Base-by-base conservation (phyloP, 2,113 vertebrate species). In the Uria aalge region DNA sequence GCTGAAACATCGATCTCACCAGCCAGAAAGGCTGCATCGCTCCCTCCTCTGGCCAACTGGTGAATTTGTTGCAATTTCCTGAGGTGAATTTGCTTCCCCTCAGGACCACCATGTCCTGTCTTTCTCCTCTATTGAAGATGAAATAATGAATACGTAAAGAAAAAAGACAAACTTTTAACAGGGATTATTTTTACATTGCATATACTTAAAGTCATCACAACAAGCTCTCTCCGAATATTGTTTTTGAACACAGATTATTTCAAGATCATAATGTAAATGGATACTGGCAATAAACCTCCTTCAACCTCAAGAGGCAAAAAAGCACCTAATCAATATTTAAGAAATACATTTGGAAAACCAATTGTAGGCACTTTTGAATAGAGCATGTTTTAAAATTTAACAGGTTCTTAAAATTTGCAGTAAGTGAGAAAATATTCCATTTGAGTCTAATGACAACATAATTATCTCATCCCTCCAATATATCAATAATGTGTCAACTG, bases 21-120 rank as follows among this genome's bases (percentile, higher is more conserved):
- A 89, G 85, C 64, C 82, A 90, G 78, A 81, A 76, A 90, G 74
- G 62, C 59, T 89, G 62, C 68, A 74, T 88, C 6, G 4, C 87
- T 90, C 94, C 92, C 79, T 96, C 85, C 76, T 91, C 95, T 96
- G 95, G 90, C 55, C 36, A 76, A 7, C 18, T 56, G 36, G 30
- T 59, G 68, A 86, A 93, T 88, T 72, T 86, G 6, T 38, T 71
- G 77, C 9, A 52, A 59, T 88, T 90, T 76, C 32, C 67, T 59
- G 22, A 87, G 60, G 55, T 26, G 29, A 9, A 3, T 36, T 83
- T 67, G 5, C 62, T 73, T 62, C 53, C n/a, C 45, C 48, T 72
- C 69, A 82, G 73, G 78, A 74, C 22, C 26, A 56, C 21, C 29
- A 56, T 1, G 0, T 15, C 48, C 18, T 43, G 13, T 27, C 47